phyloP scores from a whole-genome alignment of 2,888 invertebrate genomes.

The Torymus tubicola region DNA sequence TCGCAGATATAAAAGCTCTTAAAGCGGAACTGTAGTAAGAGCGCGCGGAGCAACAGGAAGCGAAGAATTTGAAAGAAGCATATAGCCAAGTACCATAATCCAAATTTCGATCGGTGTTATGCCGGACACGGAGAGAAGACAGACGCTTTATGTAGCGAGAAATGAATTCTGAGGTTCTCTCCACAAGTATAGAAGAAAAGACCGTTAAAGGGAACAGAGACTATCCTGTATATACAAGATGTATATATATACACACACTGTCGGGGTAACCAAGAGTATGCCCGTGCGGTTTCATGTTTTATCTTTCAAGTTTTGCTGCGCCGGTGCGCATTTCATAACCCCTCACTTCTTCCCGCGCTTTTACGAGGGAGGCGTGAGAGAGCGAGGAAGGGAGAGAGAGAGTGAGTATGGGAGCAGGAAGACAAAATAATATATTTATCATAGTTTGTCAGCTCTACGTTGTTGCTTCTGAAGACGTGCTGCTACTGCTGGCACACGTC shows the following conservation, averaged over 20 bases:
- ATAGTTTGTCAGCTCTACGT: constrained; percentile 58
- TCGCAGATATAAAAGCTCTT: no score
- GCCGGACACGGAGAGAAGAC: constrained; percentile 26
- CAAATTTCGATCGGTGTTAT: constrained; percentile 17
- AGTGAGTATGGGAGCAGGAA: background rate
- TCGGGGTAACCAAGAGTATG: background rate
- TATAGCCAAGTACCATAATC: constrained; percentile 21
- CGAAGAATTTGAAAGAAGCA: no score
- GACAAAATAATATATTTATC: constrained; percentile 67
- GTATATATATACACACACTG: no score
- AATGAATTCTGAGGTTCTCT: constrained; percentile 61
- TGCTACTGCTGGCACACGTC: background rate
- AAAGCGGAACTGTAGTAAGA: no score
- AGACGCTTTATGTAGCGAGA: constrained; percentile 70
- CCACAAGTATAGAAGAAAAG: no score
- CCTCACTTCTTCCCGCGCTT: background rate
- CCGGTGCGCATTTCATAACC: constrained; percentile 12
- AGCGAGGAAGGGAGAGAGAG: no score
- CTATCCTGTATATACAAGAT: constrained; percentile 38
- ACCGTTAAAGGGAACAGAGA: background rate
- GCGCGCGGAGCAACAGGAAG: no score
- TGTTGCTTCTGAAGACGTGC: constrained; percentile 11
- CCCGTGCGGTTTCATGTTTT: constrained; percentile 32
- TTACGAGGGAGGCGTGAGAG: no score
- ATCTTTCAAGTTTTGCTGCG: constrained; percentile 38